Evolutionary conservation across 2,797 vertebrate genomes (phyloP).

Genomic region (Chrosomus eos): DNA sequence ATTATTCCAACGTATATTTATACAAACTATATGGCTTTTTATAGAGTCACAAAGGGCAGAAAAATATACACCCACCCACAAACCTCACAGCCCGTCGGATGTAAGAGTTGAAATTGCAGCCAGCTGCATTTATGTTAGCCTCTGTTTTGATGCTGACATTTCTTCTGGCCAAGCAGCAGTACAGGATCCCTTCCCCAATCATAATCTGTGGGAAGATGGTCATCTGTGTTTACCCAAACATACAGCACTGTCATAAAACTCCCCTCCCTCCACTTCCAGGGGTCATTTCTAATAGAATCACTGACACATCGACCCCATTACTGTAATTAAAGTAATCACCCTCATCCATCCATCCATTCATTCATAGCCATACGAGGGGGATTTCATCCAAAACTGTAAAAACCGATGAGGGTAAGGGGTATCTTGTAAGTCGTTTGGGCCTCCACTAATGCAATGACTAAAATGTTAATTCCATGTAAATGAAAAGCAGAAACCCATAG

Average conservation of each 20-base stretch:
- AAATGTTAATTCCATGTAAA: constrained; percentile 18
- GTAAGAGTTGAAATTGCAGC: constrained; percentile 99
- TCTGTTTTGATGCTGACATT: constrained; percentile 83
- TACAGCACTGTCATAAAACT: background rate
- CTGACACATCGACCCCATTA: constrained; percentile 29
- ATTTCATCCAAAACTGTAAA: constrained; percentile 9
- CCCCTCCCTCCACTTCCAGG: background rate
- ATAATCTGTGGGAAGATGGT: constrained; percentile 84
- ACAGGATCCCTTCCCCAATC: constrained; percentile 96
- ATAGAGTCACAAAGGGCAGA: constrained; percentile 10
- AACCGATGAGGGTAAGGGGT: background rate
- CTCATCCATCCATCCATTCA: background rate
- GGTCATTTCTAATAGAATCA: constrained; percentile 24
- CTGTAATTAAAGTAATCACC: constrained; percentile 31
- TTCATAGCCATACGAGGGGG: constrained; percentile 11
- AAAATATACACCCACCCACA: constrained; percentile 79
- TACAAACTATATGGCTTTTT: background rate
- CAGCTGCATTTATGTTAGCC: constrained; percentile 95
- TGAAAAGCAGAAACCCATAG: constrained; percentile 6
- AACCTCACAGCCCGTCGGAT: constrained; percentile 96
- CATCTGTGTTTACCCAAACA: constrained; percentile 32
- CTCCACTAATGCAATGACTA: constrained; percentile 9
- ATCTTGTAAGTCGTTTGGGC: background rate
- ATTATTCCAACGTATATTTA: constrained; percentile 4
- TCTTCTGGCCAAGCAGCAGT: constrained; percentile 91